Percentiles rank a stretch among this genome's conserved stretches.
phyloP scores from a whole-genome alignment of 2,888 invertebrate genomes.

The Hydrotaea diabolus region DNA sequence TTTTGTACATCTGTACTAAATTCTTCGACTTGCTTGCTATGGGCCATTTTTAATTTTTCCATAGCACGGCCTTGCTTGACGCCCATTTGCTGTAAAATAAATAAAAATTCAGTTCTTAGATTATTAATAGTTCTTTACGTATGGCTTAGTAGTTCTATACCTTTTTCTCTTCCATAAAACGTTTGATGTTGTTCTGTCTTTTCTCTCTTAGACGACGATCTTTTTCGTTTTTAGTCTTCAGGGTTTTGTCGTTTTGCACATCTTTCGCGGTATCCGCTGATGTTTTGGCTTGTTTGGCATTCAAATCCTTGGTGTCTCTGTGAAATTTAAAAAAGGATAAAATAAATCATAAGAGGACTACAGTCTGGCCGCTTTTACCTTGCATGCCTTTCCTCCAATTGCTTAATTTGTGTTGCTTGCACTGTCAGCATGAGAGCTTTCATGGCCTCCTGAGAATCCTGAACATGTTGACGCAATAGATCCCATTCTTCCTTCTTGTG shows the following conservation, averaged over 20 bases:
- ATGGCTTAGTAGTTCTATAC: constrained; percentile 75
- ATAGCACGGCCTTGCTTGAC: constrained; percentile 95
- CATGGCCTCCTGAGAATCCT: constrained; percentile 89
- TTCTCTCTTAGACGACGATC: constrained; percentile 96
- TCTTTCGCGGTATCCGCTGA: constrained; percentile 98
- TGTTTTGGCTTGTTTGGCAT: constrained; percentile 95
- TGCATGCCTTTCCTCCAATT: constrained; percentile 93
- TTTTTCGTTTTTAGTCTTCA: constrained; percentile 98
- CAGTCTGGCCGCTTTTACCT: constrained; percentile 70
- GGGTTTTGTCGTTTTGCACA: constrained; percentile 96
- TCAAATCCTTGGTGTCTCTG: constrained; percentile 97
- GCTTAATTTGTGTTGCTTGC: constrained; percentile 92
- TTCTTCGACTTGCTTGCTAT: constrained; percentile 95
- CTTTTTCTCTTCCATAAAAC: constrained; percentile 97
- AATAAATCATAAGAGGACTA: not conserved
- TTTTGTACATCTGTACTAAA: constrained; percentile 93
- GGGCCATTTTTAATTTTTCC: constrained; percentile 94
- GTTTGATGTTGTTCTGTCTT: constrained; percentile 98
- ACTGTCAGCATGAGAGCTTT: constrained; percentile 90
- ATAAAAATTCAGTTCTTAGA: not conserved
- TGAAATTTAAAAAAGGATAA: constrained; percentile 25
- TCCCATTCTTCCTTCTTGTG: constrained; percentile 93
- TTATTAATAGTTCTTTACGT: not conserved
- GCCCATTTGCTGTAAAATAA: constrained; percentile 84
- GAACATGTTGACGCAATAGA: constrained; percentile 89